Evolutionary conservation across 2,113 vertebrate species (phyloP), one percentile per base, ranked within the genome.

Genomic region (Caranx ignobilis): DNA sequence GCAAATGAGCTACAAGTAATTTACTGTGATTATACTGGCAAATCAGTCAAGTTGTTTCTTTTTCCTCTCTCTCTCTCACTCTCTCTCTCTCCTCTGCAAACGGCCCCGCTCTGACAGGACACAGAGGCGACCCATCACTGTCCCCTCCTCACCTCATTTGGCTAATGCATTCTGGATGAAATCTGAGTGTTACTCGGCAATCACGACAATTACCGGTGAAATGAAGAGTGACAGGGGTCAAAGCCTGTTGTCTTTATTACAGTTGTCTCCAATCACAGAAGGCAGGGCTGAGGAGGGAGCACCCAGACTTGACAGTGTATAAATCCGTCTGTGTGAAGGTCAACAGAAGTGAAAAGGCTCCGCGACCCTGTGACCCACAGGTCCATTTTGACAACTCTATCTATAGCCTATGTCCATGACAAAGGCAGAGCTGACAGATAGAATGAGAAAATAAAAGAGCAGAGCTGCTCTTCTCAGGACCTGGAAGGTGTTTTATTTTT

Each of bases 241-340:
- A 67, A 83, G 83, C 76, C 60, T 79, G 77, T 81, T 9, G 77
- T 91, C 89, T 93, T 82, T 89, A 93, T 93, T 88, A 81, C 56
- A 66, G 76, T 74, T 74, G 92, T 89, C 82, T 85, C 61, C 61
- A 43, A 76, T 76, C 83, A 56, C 79, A 79, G 78, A 34, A 82
- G 79, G 71, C 71, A 19, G 12, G 68, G 81, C 75, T 62, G 87
- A 10, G 62, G 50, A 34, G 45, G 84, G 65, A 48, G 84, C 75
- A 3, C 67, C 11, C 19, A 39, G 82, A 75, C 77, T 75, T 93
- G 92, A 93, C 93, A 91, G 89, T 81, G 89, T 80, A 94, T 94
- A 93, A 93, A 95, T 95, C 89, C 88, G 93, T 93, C 90, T 93
- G 92, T 92, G 89, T 94, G 89, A 92, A 94, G 95, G 94, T 95